Evolutionary conservation across 2,113 vertebrate species (phyloP).

Genomic region (Garra rufa): DNA sequence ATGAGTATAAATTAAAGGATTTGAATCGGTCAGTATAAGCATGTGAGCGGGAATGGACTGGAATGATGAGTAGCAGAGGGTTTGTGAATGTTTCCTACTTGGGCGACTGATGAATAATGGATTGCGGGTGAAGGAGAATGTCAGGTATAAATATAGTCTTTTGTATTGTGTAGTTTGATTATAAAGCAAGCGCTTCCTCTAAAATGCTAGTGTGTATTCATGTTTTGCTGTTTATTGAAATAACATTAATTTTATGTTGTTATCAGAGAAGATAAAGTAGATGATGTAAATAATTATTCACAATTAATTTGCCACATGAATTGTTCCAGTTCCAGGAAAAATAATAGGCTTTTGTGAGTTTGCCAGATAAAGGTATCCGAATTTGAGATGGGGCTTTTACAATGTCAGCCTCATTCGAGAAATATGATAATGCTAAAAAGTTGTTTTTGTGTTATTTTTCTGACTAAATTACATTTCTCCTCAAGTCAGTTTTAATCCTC

Average conservation of each 20-base stretch:
- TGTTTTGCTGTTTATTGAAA: not conserved
- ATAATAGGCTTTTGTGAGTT: not conserved
- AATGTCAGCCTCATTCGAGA: not conserved
- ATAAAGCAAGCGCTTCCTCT: not conserved
- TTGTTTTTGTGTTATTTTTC: not conserved
- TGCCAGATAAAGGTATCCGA: not conserved
- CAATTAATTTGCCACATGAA: not conserved
- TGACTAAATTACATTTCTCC: not conserved
- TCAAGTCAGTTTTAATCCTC: not conserved
- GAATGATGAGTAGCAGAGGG: slow-evolving; percentile 6
- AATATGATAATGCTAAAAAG: not conserved
- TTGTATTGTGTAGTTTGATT: not conserved
- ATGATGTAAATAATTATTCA: not conserved
- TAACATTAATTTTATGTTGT: not conserved
- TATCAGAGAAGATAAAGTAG: not conserved
- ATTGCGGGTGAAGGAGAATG: slow-evolving; percentile 11
- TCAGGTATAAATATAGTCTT: slow-evolving; percentile 24
- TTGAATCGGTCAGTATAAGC: not conserved
- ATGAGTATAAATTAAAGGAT: slow-evolving; percentile 28
- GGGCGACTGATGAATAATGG: slow-evolving; percentile 4
- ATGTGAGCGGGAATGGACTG: not conserved
- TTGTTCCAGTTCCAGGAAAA: not conserved
- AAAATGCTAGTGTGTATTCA: not conserved
- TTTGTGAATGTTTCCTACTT: slow-evolving; percentile 9
- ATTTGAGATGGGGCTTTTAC: not conserved